Base-by-base conservation (phyloP, 2,888 invertebrate species). In the Apotomis betuletana region DNA sequence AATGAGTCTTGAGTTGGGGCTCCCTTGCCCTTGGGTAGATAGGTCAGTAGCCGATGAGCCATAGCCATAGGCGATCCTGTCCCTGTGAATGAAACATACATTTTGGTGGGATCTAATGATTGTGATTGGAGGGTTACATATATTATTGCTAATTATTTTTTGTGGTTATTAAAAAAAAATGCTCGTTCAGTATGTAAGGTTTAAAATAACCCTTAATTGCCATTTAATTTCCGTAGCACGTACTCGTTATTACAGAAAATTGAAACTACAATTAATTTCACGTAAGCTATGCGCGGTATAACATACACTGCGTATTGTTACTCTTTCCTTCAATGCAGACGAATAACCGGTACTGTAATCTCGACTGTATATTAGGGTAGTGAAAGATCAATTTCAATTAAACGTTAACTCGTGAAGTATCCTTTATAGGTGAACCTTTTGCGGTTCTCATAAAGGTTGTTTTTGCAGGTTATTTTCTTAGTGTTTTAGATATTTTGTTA, bases 281-380 rank as follows among this genome's bases (percentile, higher is more conserved):
- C 85, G 87, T 90, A 89, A 90, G 89, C 85, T 86, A 83, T 86
- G 87, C 87, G 89, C 81, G 81, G 86, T 86, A 41, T 41, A 41
- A 41, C 41, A 41, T 41, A 88, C 88, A 86, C 87, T 85, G 82
- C 80, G 84, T 87, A 88, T 88, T 87, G 81, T 79, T 81, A 81
- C 77, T 80, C 83, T 87, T 88, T 84, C 81, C 80, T 84, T 84
- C 79, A 76, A 80, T 82, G 82, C 84, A 81, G 83, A 86, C 83
- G 62, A 49, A 12, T 1, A 3, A 12, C 10, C n/a, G 74, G 80
- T 75, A 88, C 81, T 84, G 81, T 84, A 82, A 84, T 80, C 83
- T 86, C 83, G 86, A 87, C 84, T 80, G 68, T 77, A 38, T 63
- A 64, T 13, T 6, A 13, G 27, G 27, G 13, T 70, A 69, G 80